phyloP scores from a whole-genome alignment of 2,113 vertebrate species.

The Orycteropus afer region DNA sequence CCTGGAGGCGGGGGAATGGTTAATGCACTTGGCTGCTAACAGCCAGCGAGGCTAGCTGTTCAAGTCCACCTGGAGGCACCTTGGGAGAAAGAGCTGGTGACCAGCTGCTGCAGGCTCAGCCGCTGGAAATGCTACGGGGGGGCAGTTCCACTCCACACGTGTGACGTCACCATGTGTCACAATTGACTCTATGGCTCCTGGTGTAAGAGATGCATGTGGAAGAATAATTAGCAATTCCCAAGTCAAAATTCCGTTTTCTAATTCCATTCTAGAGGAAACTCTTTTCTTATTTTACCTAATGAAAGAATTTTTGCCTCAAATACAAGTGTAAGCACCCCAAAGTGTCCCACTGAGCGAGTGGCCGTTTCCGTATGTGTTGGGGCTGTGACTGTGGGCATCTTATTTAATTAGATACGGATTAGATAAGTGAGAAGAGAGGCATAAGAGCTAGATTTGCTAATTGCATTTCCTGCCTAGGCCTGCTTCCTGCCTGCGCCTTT shows the following conservation, averaged over 20 bases:
- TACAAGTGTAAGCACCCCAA: background rate
- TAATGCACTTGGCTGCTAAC: too few species aligned
- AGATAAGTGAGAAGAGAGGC: conserved; percentile 16
- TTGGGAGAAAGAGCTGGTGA: background rate
- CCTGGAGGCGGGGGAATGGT: too few species aligned
- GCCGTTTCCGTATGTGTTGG: rapidly evolving
- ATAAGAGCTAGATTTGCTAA: background rate
- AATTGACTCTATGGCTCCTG: background rate
- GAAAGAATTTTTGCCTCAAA: background rate
- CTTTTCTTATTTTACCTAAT: background rate
- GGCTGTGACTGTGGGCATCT: background rate
- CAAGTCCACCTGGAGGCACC: background rate
- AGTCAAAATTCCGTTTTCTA: background rate
- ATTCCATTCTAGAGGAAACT: conserved; percentile 5
- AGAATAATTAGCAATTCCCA: background rate
- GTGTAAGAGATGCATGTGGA: background rate
- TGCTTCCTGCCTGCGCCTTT: background rate
- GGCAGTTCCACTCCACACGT: background rate
- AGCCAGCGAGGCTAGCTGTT: too few species aligned
- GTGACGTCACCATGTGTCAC: background rate
- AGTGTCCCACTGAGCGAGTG: background rate
- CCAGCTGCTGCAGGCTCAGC: background rate
- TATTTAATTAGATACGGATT: background rate
- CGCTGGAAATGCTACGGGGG: background rate
- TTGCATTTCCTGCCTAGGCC: background rate